phyloP scores from a whole-genome alignment of 2,797 vertebrate species.

The Gambusia yucatana region DNA sequence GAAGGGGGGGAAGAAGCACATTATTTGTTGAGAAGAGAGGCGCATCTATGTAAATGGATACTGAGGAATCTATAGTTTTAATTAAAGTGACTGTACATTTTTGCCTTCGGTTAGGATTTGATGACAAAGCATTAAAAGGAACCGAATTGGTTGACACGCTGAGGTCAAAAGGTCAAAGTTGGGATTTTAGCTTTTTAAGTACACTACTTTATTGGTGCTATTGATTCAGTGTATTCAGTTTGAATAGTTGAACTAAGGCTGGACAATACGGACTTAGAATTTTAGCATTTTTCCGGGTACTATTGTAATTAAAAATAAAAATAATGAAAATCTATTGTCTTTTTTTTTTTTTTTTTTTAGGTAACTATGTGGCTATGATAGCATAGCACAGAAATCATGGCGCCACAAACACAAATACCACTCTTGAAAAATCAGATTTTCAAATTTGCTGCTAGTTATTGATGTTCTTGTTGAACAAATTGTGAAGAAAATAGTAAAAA shows the following conservation, averaged over 20 bases:
- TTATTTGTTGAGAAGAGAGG: neutral
- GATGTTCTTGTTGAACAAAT: no score
- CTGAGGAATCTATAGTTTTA: neutral
- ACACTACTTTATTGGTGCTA: neutral
- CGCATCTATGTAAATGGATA: neutral
- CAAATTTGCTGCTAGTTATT: no score
- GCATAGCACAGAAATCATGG: no score
- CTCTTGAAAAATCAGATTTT: no score
- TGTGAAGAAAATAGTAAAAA: no score
- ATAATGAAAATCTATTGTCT: no score
- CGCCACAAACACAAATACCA: no score
- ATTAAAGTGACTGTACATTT: neutral
- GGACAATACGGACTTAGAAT: no score
- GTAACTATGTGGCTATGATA: no score
- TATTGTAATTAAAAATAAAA: no score
- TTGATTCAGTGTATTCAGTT: neutral
- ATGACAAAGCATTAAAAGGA: neutral
- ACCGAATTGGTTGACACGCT: neutral
- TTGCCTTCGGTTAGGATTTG: neutral
- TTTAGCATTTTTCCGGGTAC: no score
- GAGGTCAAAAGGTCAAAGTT: neutral
- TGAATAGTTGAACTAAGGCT: neutral
- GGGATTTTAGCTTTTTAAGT: neutral
- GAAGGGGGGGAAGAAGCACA: neutral
- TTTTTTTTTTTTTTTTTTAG: no score